A percentile compares a stretch with the other conserved stretches of the same genome.
phyloP scores from a whole-genome alignment of 2,888 invertebrate species.

The Pristionchus exspectatus region DNA sequence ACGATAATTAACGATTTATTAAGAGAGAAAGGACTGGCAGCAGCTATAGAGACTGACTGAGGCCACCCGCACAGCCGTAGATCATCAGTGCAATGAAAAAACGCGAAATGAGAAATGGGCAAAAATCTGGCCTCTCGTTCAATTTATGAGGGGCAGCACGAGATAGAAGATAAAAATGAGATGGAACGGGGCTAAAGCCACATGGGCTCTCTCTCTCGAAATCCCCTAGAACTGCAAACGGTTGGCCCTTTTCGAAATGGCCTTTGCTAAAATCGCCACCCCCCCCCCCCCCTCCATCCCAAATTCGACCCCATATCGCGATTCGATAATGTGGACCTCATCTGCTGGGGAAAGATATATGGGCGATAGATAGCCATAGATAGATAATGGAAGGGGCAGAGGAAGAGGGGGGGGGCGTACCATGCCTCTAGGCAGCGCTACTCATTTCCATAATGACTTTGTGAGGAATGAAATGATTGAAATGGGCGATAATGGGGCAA shows the following conservation, averaged over 20 bases:
- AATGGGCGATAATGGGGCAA: background rate
- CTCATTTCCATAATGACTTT: conserved; percentile 43
- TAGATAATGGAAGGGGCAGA: background rate
- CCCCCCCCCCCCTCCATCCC: background rate
- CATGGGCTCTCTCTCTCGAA: background rate
- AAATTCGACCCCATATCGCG: conserved; percentile 5
- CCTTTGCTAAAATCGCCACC: background rate
- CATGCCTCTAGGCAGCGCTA: background rate
- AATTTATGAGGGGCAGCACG: background rate
- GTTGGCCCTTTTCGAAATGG: background rate
- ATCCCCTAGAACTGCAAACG: background rate
- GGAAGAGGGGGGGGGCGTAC: background rate
- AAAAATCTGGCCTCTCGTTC: background rate
- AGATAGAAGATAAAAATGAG: background rate
- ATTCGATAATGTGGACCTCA: background rate
- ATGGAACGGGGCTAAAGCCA: background rate
- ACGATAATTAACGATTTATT: background rate
- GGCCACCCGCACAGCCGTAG: background rate
- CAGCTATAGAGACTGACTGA: background rate
- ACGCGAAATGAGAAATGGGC: background rate
- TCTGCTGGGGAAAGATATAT: background rate
- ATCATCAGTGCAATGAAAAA: background rate
- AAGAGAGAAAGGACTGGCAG: background rate
- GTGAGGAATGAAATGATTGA: conserved; percentile 32
- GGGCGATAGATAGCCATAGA: conserved; percentile 25